phyloP scores from a whole-genome alignment of 1,140 invertebrate species.

The Pogonus chalceus region DNA sequence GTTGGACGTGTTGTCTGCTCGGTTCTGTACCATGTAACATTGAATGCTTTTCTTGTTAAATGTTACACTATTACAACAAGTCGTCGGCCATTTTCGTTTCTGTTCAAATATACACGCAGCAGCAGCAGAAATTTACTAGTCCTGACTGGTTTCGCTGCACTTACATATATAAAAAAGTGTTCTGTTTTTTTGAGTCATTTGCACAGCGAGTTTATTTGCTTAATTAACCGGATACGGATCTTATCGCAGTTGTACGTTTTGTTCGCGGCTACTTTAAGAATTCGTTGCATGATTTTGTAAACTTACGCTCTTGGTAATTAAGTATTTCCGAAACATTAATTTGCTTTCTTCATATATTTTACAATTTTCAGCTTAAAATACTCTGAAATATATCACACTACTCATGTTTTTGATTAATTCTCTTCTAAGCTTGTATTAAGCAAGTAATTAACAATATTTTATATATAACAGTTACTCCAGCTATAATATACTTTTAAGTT shows the following conservation, averaged over 20 bases:
- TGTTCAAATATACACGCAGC: not conserved
- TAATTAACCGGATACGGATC: slow-evolving; percentile 1
- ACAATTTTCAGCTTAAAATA: no score
- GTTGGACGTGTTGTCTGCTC: not conserved
- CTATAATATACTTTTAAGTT: no score
- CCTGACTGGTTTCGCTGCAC: not conserved
- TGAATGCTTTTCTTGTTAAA: not conserved
- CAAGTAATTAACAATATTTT: no score
- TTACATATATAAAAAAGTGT: not conserved
- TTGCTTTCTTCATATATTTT: not conserved
- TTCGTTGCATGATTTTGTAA: not conserved
- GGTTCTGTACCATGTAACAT: not conserved
- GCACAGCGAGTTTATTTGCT: not conserved
- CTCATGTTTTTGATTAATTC: no score
- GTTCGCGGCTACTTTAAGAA: not conserved
- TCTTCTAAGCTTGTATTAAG: no score
- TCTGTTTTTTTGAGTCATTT: not conserved
- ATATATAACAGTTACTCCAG: no score
- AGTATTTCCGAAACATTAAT: slow-evolving; percentile 2
- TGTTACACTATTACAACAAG: no score
- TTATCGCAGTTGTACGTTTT: not conserved
- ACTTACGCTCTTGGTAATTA: not conserved
- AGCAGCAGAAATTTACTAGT: not conserved
- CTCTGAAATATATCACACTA: no score
- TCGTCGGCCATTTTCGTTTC: not conserved